Base-by-base conservation (phyloP, 2,113 vertebrate genomes). In the Sturnus vulgaris region DNA sequence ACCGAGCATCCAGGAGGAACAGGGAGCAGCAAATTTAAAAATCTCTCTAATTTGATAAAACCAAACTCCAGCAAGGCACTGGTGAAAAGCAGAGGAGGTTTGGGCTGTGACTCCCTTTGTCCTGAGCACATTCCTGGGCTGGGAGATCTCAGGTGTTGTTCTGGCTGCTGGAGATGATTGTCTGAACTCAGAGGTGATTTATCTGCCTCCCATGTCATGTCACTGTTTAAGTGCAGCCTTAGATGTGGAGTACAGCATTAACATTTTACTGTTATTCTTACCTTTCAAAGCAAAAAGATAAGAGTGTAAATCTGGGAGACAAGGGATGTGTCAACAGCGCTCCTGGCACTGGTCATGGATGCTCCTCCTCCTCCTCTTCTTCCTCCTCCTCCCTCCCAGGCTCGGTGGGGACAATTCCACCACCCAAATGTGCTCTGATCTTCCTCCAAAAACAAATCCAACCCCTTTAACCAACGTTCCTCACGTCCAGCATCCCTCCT, bases 231-330 rank as follows among this genome's bases (percentile, higher is more conserved):
- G 61, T 73, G 92, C 87, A 31, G 82, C 70, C 75, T 66, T 65
- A 35, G 52, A 85, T 10, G 91, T 53, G 91, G 94, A 93, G 96
- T n/a, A 22, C 35, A 13, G 90, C 94, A 86, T 83, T 87, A 94
- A 95, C 95, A 91, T 95, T 95, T 95, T 75, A 93, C 95, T 96
- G 64, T 87, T 96, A 72, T 93, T 95, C 88, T 95, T 93, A 76
- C 96, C 94, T 96, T 96, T 92, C 93, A 92, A 76, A 3, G 47
- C 91, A 91, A 76, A 94, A 93, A 93, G 88, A 93, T 87, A 87
- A 93, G 94, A 69, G 93, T 9, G 95, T 93, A 94, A 96, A 96
- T 96, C 92, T 90, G 68, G 63, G 88, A 82, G 88, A 78, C 88
- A 30, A 89, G 82, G 71, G 86, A 94, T 2, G 73, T 89, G 95